Percentiles rank a stretch among this genome's conserved stretches.
Conservation (phyloP, 2,113 vertebrate species). For the Canis aureus region DNA sequence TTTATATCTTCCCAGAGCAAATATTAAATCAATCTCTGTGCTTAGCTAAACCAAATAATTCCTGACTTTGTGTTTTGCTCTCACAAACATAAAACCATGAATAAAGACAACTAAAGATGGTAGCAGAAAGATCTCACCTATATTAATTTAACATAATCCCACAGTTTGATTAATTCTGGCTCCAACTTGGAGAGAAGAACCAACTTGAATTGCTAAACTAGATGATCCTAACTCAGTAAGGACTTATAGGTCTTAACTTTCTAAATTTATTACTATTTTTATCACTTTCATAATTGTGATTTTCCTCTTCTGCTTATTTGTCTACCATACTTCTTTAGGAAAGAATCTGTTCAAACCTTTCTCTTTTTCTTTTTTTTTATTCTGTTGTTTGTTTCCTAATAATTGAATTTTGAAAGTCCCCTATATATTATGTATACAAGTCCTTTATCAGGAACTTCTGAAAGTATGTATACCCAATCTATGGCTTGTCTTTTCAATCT, state of each 20-base stretch:
- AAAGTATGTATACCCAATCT: background rate
- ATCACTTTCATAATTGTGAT: background rate
- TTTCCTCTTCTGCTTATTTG: conserved; percentile 21
- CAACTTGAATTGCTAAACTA: background rate
- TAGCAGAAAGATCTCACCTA: background rate
- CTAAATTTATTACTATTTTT: background rate
- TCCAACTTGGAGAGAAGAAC: background rate
- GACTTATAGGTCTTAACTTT: background rate
- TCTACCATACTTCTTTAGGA: background rate
- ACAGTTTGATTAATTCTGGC: background rate
- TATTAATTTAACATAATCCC: background rate
- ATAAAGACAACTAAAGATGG: conserved; percentile 10
- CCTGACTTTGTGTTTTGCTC: conserved; percentile 51
- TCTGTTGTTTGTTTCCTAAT: background rate
- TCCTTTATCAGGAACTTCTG: background rate
- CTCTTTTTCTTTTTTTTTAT: background rate
- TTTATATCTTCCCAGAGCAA: conserved; percentile 67
- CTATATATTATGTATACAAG: background rate
- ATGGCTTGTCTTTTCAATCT: background rate
- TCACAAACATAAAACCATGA: conserved; percentile 53
- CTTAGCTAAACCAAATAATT: conserved; percentile 69
- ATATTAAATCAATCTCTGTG: conserved; percentile 65
- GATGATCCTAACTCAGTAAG: background rate
- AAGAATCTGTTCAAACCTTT: background rate
- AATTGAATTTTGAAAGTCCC: conserved; percentile 26